Conservation (phyloP, 2,797 vertebrate species). For the Melanotaenia trifasciata region DNA sequence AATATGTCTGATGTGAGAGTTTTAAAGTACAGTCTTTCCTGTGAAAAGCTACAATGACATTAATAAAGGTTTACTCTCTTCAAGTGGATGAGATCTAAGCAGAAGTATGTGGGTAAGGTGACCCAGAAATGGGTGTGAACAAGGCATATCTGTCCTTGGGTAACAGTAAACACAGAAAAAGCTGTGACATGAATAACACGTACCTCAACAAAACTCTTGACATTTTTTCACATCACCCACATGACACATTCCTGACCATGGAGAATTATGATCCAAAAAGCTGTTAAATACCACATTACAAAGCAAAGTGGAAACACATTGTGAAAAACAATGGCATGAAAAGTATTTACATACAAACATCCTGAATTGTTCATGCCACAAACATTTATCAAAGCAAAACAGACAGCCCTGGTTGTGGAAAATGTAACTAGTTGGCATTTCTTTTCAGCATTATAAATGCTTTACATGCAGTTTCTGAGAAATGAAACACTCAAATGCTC, state of each 20-base stretch:
- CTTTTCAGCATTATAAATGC: conserved; percentile 28
- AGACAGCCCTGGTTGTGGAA: conserved; percentile 14
- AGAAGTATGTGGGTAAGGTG: conserved; percentile 4
- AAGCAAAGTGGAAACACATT: conserved; percentile 62
- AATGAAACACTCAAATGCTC: background rate
- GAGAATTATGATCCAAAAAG: conserved; percentile 18
- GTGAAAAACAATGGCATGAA: conserved; percentile 39
- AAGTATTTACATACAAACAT: conserved; percentile 55
- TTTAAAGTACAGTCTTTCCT: background rate
- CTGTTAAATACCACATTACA: conserved; percentile 44
- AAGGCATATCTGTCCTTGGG: conserved; percentile 20
- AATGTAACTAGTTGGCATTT: conserved; percentile 33
- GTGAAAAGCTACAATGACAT: background rate
- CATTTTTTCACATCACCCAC: conserved; percentile 28
- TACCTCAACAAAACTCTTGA: conserved; percentile 21
- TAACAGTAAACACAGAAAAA: conserved; percentile 33
- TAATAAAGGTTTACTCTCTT: conserved; percentile 12
- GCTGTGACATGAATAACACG: conserved; percentile 31
- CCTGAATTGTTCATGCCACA: conserved; percentile 49
- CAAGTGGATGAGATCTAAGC: conserved; percentile 30
- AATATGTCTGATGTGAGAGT: conserved; percentile 11
- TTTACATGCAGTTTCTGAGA: conserved; percentile 29
- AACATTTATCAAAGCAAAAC: conserved; percentile 50
- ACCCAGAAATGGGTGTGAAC: conserved; percentile 24
- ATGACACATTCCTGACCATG: conserved; percentile 11